Evolutionary conservation across 2,797 vertebrate genomes (phyloP).

Genomic region (Labeo calbasu): DNA sequence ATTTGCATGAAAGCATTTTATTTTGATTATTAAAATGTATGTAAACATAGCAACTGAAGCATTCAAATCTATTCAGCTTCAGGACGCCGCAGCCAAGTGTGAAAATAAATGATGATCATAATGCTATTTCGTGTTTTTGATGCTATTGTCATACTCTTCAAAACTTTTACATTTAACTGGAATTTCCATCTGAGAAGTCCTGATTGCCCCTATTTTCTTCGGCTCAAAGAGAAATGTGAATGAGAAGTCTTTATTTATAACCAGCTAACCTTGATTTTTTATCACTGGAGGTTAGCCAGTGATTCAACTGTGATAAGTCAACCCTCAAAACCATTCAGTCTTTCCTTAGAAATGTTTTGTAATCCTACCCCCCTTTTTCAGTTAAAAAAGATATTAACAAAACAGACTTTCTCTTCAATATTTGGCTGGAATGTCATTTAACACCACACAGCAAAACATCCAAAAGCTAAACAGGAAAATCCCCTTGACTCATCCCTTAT

Average conservation of each 20-base stretch:
- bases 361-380: background rate
- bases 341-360: background rate
- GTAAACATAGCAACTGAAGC: background rate
- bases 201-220: background rate
- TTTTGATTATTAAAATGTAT: background rate
- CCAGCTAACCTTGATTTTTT: background rate
- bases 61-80: background rate
- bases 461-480: background rate
- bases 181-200: background rate
- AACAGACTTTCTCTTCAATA: background rate
- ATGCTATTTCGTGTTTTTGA: background rate
- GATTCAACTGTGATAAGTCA: background rate
- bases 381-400: background rate
- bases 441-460: background rate
- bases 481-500: background rate
- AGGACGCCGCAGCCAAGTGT: background rate
- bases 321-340: background rate
- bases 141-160: background rate
- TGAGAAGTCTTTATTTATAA: conserved; percentile 23
- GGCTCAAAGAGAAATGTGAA: conserved; percentile 10
- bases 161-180: background rate
- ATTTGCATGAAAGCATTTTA: background rate
- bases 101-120: background rate
- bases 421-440: background rate
- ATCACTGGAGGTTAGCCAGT: background rate